Conservation (phyloP, 2,113 vertebrate genomes). For the Heliornis fulica region DNA sequence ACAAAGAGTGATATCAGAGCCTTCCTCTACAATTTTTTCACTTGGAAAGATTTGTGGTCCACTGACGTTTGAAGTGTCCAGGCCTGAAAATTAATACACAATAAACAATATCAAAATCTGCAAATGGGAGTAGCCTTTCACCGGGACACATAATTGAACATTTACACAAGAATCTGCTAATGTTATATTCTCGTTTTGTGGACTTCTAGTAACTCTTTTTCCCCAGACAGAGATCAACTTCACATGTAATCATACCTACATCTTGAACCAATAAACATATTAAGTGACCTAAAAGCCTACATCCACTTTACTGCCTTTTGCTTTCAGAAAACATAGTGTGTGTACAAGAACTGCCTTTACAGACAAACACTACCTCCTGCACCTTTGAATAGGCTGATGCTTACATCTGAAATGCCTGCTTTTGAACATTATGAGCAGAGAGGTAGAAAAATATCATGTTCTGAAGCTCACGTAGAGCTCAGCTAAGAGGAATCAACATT, state of each 20-base stretch:
- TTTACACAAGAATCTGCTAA: background rate
- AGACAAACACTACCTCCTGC: background rate
- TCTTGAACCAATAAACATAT: background rate
- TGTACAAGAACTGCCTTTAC: background rate
- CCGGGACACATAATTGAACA: background rate
- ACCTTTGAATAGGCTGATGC: background rate
- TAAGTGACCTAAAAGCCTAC: background rate
- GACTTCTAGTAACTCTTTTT: background rate
- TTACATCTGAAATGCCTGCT: background rate
- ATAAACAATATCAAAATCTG: background rate
- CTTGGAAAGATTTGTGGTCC: conserved; percentile 46
- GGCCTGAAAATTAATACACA: conserved; percentile 36
- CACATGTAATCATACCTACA: background rate
- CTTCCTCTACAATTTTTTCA: conserved; percentile 60
- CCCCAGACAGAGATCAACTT: background rate
- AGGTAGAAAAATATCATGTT: background rate
- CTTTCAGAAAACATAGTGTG: background rate
- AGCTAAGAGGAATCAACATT: background rate
- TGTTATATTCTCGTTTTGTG: background rate
- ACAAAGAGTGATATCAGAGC: conserved; percentile 65
- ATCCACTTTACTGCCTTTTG: background rate
- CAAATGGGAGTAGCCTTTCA: background rate
- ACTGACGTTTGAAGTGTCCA: background rate
- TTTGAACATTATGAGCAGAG: background rate
- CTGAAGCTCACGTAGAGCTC: background rate